Percentiles rank a stretch among this genome's conserved stretches.
phyloP scores from a whole-genome alignment of 2,113 vertebrate species.

The Nipponia nippon region DNA sequence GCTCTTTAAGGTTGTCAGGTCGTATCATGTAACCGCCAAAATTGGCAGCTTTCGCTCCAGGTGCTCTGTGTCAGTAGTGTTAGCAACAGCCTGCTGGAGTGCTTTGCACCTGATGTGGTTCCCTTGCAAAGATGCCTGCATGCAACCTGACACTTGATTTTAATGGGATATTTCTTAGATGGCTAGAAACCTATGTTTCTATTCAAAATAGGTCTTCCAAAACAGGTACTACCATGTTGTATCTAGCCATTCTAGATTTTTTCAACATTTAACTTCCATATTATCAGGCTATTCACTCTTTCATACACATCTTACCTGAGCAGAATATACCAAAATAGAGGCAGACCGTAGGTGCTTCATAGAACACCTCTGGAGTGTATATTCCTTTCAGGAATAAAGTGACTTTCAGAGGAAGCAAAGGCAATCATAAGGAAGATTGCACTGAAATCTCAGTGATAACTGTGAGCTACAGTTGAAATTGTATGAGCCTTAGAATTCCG shows the following conservation, averaged over 20 bases:
- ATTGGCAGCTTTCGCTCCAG: neutral
- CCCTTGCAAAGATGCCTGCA: neutral
- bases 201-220: neutral
- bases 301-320: neutral
- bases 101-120: neutral
- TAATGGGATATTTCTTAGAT: neutral
- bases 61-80: neutral
- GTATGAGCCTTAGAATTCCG: neutral
- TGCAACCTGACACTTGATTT: neutral
- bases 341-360: accelerated
- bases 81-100: neutral
- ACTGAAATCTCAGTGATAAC: neutral
- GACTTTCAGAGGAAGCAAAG: neutral
- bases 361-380: neutral
- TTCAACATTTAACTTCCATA: neutral
- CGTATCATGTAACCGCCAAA: neutral
- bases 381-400: neutral
- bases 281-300: neutral
- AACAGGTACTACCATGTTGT: neutral
- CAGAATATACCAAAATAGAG: neutral
- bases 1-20: neutral
- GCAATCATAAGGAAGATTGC: neutral
- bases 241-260: neutral
- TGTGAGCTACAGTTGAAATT: neutral
- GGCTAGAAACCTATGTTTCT: neutral